Percentiles rank a stretch among this genome's conserved stretches.
Conservation (phyloP, 2,113 vertebrate genomes). For the Machaerirhynchus nigripectus region DNA sequence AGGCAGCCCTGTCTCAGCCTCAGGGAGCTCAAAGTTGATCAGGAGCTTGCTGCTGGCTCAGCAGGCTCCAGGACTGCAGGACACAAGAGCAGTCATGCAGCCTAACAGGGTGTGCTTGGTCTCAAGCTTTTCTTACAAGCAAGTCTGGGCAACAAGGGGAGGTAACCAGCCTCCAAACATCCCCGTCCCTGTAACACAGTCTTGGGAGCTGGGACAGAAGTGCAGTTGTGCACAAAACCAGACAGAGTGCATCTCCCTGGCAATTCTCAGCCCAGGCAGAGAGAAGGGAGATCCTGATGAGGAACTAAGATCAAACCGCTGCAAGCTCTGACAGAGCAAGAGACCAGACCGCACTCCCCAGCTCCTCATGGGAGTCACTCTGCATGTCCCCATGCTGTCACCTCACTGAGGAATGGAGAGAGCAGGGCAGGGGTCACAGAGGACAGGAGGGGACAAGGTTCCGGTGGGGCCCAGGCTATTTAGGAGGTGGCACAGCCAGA, state of each 20-base stretch:
- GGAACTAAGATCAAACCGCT: not conserved
- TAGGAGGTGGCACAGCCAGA: not conserved
- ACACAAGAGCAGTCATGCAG: not conserved
- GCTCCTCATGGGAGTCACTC: accelerated
- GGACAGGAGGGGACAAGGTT: not conserved
- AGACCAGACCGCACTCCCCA: not conserved
- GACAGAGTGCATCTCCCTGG: too few species aligned
- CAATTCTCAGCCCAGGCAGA: not conserved
- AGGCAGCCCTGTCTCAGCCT: not conserved
- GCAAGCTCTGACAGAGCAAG: not conserved
- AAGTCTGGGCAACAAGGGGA: not conserved
- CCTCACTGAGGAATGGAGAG: not conserved
- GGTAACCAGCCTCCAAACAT: not conserved
- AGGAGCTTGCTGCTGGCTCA: not conserved
- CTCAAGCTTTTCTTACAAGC: not conserved
- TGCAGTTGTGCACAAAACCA: not conserved
- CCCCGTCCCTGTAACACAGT: not conserved
- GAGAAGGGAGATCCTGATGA: not conserved
- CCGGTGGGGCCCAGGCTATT: not conserved
- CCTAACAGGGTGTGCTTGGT: not conserved
- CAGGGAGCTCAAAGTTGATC: not conserved
- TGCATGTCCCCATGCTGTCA: not conserved
- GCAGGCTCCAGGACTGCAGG: not conserved
- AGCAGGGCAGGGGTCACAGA: accelerated
- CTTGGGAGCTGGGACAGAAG: not conserved